phyloP scores from a whole-genome alignment of 2,113 vertebrate genomes.

The Thryonomys swinderianus region DNA sequence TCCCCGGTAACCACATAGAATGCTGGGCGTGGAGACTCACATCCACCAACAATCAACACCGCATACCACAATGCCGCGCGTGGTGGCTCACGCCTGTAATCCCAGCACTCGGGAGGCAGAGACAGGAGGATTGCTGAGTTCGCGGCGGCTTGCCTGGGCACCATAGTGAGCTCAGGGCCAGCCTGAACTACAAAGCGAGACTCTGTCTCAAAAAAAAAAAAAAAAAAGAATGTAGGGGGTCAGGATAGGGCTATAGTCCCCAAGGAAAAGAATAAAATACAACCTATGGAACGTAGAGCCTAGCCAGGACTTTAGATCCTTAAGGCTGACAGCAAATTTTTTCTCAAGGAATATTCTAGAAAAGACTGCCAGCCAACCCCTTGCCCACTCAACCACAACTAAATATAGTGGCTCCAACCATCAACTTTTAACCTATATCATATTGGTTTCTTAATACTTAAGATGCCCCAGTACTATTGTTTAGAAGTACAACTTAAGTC shows the following conservation, averaged over 20 bases:
- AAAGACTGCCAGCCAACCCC: conserved; percentile 30
- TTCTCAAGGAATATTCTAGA: conserved; percentile 50
- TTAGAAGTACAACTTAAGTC: conserved; percentile 49
- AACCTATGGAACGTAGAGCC: not conserved
- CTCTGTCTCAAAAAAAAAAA: too few species aligned
- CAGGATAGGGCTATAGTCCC: fast-evolving
- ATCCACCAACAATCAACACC: too few species aligned
- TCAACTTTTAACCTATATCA: conserved; percentile 32
- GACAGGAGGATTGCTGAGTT: too few species aligned
- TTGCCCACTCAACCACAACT: conserved; percentile 44
- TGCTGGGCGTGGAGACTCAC: too few species aligned
- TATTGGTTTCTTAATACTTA: conserved; percentile 53
- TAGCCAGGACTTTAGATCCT: not conserved
- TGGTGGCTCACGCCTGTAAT: too few species aligned
- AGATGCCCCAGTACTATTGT: conserved; percentile 7
- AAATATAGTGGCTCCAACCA: conserved; percentile 27
- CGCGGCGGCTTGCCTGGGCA: too few species aligned
- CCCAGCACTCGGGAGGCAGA: too few species aligned
- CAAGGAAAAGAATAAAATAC: conserved; percentile 41
- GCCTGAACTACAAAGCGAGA: too few species aligned
- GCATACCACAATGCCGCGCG: too few species aligned
- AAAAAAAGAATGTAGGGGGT: not conserved
- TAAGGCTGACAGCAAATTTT: conserved; percentile 44
- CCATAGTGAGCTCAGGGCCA: too few species aligned
- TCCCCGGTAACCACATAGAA: too few species aligned